Evolutionary conservation across 2,888 invertebrate genomes (phyloP), one percentile per base, ranked within the genome.

Genomic region (Sthenelais limicola): DNA sequence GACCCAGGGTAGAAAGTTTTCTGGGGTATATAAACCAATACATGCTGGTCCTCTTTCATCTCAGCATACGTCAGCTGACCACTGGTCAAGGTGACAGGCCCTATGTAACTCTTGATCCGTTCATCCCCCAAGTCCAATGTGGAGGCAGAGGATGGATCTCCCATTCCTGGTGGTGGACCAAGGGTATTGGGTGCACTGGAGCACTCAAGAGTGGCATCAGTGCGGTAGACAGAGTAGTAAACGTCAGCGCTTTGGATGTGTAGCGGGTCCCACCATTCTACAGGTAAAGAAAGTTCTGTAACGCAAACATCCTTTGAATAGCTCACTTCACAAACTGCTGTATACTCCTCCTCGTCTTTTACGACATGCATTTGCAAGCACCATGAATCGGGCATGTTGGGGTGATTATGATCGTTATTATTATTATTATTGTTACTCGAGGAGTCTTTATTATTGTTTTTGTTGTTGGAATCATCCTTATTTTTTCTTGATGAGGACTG

Each of bases 261-360:
- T 15, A 38, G 24, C 21, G 47, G 26, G 35, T 78, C 75, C 96
- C 97, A 97, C 97, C 97, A 97, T 70, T 92, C 92, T 12, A 94
- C 92, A 0, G 97, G 97, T 47, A 97, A 91, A 0, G 94, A 93
- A 73, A 95, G 90, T 82, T 94, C 94, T 0, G 95, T 95, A 70
- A 97, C 91, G 85, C 97, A 97, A 0, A 96, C 96, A 0, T 96
- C 95, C 49, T 69, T 48, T 21, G 18, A n/a, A 85, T 96, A 95
- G 86, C 94, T 95, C 0, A 97, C 96, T 82, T 94, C 94, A 88
- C 97, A 97, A n/a, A 95, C 94, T 0, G 96, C 93, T 69, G 94
- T 93, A 76, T 96, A 89, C 3, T 92, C 91, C 68, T 91, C 89
- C 4, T 78, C 77, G 58, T 82, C 81, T 47, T 72, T 68, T 15